phyloP scores from a whole-genome alignment of 2,797 vertebrate genomes.

The Aphelocoma californica region DNA sequence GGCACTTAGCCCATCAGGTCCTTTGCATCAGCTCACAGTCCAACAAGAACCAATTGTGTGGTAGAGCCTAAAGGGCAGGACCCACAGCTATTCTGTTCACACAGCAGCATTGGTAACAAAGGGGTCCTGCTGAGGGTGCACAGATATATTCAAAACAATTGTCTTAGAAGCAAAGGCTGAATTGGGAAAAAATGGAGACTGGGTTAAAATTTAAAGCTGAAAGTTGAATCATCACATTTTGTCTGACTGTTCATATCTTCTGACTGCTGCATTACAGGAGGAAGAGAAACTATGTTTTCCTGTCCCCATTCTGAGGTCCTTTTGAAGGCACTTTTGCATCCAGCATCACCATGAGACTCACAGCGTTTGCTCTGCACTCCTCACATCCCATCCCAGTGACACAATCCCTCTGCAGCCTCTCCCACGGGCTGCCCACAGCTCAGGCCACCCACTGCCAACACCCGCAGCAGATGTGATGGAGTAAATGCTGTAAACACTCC shows the following conservation, averaged over 20 bases:
- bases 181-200: background rate
- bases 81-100: fast-evolving
- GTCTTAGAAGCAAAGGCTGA: background rate
- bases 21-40: background rate
- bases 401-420: background rate
- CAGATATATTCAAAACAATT: background rate
- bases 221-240: background rate
- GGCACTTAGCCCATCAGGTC: background rate
- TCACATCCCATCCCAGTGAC: background rate
- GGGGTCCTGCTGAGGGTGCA: fast-evolving
- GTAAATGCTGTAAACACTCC: fast-evolving
- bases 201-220: background rate
- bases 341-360: background rate
- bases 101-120: fast-evolving
- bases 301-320: background rate
- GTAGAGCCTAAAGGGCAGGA: too few relatives aligned
- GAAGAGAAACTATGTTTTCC: slow-evolving; percentile 8
- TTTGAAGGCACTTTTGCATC: slow-evolving; percentile 20
- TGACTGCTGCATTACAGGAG: slow-evolving; percentile 20
- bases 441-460: fast-evolving
- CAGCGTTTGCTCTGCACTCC: background rate
- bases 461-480: fast-evolving
- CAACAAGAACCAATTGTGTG: background rate
- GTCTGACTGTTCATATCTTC: background rate
- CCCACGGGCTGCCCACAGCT: background rate